Percentiles rank a stretch among this genome's conserved stretches.
Evolutionary conservation across 2,113 vertebrate species (phyloP).

Genomic region (Gnathonemus echidnorhynchus): DNA sequence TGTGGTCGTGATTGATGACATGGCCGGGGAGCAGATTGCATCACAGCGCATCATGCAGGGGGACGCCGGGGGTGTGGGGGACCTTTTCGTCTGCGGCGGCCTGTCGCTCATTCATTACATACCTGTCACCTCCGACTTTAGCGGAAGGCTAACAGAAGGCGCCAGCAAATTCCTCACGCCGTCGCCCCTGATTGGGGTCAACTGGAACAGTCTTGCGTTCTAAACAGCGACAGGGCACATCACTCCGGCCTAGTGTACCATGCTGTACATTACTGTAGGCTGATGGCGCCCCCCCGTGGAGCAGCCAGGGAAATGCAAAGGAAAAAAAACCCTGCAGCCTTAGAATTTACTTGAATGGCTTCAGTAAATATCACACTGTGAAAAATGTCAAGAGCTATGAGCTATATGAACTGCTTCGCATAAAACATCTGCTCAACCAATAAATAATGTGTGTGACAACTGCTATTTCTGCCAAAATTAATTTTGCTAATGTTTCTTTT

Average conservation of each 20-base stretch:
- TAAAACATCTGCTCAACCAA: not conserved
- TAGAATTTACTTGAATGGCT: not conserved
- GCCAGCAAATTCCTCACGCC: not conserved
- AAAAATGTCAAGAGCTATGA: not conserved
- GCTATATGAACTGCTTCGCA: not conserved
- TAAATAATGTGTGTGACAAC: not conserved
- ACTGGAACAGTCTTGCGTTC: not conserved
- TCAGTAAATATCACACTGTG: not conserved
- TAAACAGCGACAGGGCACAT: not conserved
- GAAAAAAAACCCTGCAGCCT: not conserved
- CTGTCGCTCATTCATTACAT: slow-evolving; percentile 11
- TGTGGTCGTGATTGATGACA: not conserved
- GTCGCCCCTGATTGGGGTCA: slow-evolving; percentile 4
- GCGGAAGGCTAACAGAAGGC: slow-evolving; percentile 8
- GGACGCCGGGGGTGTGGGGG: not conserved
- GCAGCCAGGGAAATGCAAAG: not conserved
- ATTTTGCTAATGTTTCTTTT: not conserved
- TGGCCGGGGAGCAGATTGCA: not conserved
- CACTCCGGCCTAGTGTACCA: not conserved
- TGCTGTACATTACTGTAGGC: not conserved
- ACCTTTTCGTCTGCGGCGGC: not conserved
- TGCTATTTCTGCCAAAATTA: not conserved
- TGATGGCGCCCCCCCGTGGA: not conserved
- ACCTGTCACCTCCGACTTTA: slow-evolving; percentile 10
- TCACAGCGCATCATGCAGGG: slow-evolving; percentile 3